A percentile compares a stretch with the other conserved stretches of the same genome.
Conservation (phyloP, 2,888 invertebrate genomes). For the Trichopria drosophilae region DNA sequence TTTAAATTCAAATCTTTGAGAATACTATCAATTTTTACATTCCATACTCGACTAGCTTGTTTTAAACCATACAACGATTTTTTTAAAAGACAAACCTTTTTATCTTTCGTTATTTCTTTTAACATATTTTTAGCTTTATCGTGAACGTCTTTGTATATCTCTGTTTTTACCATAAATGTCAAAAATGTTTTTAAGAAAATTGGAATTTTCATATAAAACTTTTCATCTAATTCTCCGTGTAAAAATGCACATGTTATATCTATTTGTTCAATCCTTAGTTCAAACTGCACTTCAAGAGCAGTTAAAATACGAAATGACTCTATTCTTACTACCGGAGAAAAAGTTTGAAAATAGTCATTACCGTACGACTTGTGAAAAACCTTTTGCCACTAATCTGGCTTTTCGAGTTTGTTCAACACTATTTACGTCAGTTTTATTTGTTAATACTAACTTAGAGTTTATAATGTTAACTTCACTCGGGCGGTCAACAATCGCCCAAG, state of each 20-base stretch:
- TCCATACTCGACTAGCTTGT: background rate
- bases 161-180: background rate
- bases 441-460: slow-evolving; percentile 6
- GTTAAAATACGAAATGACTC: slow-evolving; percentile 4
- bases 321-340: slow-evolving; percentile 10
- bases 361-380: slow-evolving; percentile 4
- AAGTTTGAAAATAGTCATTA: background rate
- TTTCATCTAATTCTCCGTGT: slow-evolving; percentile 8
- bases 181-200: slow-evolving; percentile 1
- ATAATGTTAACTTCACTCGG: slow-evolving; percentile 4
- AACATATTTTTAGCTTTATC: slow-evolving; percentile 3
- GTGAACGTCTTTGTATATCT: slow-evolving; percentile 4
- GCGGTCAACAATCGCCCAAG: slow-evolving; percentile 1
- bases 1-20: background rate
- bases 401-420: slow-evolving; percentile 5
- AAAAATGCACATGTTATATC: slow-evolving; percentile 11
- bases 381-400: slow-evolving; percentile 11
- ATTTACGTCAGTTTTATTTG: background rate
- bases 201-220: slow-evolving; percentile 11
- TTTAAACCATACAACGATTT: background rate
- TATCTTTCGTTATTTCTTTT: slow-evolving; percentile 1
- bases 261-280: slow-evolving; percentile 8
- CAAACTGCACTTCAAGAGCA: slow-evolving; percentile 4
- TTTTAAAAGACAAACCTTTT: slow-evolving; percentile 1
- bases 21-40: background rate